Evolutionary conservation across 1,140 invertebrate genomes (phyloP).

Genomic region (Solen grandis): DNA sequence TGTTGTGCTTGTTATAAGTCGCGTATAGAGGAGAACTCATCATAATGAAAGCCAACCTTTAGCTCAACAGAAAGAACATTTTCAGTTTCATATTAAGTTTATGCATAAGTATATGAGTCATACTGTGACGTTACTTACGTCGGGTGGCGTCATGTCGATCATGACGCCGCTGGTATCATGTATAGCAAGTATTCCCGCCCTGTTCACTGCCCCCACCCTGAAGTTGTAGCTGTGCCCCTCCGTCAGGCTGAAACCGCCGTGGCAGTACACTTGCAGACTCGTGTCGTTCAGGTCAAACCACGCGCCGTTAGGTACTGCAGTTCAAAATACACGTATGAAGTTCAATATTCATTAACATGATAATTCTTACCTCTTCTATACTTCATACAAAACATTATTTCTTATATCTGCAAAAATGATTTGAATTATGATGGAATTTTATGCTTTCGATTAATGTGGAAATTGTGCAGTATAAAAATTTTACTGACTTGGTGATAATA

Average conservation of each 20-base stretch:
- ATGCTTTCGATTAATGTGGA: constrained; percentile 9
- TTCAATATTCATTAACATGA: neutral
- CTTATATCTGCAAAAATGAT: constrained; percentile 12
- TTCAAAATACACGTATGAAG: neutral
- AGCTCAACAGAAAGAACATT: too few relatives aligned
- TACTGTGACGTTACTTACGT: too few relatives aligned
- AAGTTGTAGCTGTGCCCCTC: constrained; percentile 21
- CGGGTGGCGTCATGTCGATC: constrained; percentile 54
- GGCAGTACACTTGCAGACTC: neutral
- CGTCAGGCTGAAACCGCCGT: neutral
- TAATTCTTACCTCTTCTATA: neutral
- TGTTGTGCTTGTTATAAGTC: too few relatives aligned
- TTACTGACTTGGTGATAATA: too few relatives aligned
- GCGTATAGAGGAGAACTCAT: too few relatives aligned
- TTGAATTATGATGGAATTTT: constrained; percentile 3
- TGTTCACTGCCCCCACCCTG: constrained; percentile 21
- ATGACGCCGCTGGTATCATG: too few relatives aligned
- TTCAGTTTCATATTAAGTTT: too few relatives aligned
- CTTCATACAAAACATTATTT: neutral
- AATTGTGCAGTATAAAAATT: constrained; percentile 12
- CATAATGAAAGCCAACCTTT: too few relatives aligned
- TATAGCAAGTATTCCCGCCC: constrained; percentile 20
- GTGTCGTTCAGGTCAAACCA: constrained; percentile 14
- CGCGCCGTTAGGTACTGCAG: neutral
- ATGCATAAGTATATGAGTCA: too few relatives aligned